Evolutionary conservation across 2,888 invertebrate species (phyloP).

Genomic region (Boloria euphrosyne): DNA sequence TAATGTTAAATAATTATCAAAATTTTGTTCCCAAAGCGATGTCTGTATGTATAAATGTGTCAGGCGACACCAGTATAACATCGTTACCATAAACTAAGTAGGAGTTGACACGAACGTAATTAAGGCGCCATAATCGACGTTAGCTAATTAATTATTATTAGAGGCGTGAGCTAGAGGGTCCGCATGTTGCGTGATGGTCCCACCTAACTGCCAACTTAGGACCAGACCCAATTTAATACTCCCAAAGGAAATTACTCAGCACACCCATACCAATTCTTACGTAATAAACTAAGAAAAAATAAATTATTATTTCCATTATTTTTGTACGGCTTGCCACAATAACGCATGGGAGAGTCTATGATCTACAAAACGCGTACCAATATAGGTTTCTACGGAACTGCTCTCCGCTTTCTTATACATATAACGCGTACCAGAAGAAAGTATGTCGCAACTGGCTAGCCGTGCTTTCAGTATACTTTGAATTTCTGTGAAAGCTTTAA

Average conservation of each 20-base stretch:
- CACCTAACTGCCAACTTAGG: slow-evolving; percentile 41
- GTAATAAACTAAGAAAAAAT: not conserved
- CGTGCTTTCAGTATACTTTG: slow-evolving; percentile 44
- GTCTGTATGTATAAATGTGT: slow-evolving; percentile 12
- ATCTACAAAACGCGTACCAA: slow-evolving; percentile 25
- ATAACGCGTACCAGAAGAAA: slow-evolving; percentile 45
- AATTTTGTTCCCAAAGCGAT: not conserved
- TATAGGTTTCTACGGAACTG: slow-evolving; percentile 42
- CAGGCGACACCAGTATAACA: slow-evolving; percentile 24
- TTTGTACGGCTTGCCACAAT: not conserved
- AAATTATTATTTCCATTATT: too few species aligned
- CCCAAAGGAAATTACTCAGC: slow-evolving; percentile 42
- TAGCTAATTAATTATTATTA: slow-evolving; percentile 46
- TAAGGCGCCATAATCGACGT: slow-evolving; percentile 42
- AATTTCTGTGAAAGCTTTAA: slow-evolving; percentile 45
- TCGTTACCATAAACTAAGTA: slow-evolving; percentile 24
- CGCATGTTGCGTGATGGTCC: slow-evolving; percentile 43
- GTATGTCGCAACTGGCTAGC: slow-evolving; percentile 45
- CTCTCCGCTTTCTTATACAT: slow-evolving; percentile 46
- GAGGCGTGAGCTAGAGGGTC: slow-evolving; percentile 31
- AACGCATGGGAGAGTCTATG: slow-evolving; percentile 19
- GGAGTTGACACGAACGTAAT: slow-evolving; percentile 31
- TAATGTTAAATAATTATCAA: not conserved
- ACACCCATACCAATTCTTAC: slow-evolving; percentile 43
- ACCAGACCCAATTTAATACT: slow-evolving; percentile 43